phyloP scores from a whole-genome alignment of 2,797 vertebrate species.

The Catostomus latipinnis region DNA sequence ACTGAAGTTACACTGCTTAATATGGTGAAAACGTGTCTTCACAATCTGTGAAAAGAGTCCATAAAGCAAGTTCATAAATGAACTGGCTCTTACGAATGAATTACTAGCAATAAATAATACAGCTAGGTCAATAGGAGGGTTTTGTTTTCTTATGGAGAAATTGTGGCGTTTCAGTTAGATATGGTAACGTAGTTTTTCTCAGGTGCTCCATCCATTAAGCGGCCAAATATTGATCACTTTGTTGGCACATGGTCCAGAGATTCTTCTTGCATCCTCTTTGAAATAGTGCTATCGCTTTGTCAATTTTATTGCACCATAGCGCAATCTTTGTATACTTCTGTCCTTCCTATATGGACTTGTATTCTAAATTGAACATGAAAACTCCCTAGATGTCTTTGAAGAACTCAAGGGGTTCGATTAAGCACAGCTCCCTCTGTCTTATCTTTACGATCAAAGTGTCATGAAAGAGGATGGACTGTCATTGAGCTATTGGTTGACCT shows the following conservation, averaged over 20 bases:
- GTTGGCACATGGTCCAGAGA: not conserved
- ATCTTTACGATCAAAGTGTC: conserved; percentile 1
- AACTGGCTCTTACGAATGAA: not conserved
- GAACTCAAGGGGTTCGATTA: conserved; percentile 12
- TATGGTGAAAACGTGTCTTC: too few species aligned
- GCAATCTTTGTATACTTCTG: not conserved
- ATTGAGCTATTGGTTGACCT: conserved; percentile 1
- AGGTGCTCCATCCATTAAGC: not conserved
- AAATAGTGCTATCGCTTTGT: not conserved
- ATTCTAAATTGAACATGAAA: conserved; percentile 26
- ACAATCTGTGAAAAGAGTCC: too few species aligned
- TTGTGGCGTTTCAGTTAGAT: conserved; percentile 1
- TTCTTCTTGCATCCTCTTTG: not conserved
- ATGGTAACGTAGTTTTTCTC: not conserved
- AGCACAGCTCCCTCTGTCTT: conserved; percentile 2
- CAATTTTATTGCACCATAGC: not conserved
- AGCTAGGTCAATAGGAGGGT: not conserved
- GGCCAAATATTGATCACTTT: not conserved
- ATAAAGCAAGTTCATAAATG: not conserved
- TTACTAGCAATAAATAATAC: conserved; percentile 16
- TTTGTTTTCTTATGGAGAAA: conserved; percentile 22
- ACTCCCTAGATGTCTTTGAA: conserved; percentile 9
- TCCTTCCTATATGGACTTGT: conserved; percentile 1
- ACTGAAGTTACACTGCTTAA: too few species aligned
- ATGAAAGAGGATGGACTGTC: conserved; percentile 2